Conservation (phyloP, 2,888 invertebrate genomes). For the Tortricodes alternella region DNA sequence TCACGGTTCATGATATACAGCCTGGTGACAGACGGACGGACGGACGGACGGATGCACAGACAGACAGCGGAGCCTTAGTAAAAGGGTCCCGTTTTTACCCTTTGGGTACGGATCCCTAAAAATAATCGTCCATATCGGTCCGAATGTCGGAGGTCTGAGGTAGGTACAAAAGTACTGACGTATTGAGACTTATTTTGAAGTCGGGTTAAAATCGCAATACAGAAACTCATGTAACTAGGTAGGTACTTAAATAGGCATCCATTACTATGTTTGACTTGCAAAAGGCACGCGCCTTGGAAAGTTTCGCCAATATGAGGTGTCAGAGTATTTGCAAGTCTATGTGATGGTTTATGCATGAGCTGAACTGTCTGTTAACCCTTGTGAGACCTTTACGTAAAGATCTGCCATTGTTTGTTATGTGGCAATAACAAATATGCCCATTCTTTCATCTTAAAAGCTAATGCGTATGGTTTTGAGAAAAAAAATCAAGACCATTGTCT, state of each 20-base stretch:
- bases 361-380: constrained; percentile 7
- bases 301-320: not conserved
- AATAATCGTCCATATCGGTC: too few relatives aligned
- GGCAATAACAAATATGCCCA: not conserved
- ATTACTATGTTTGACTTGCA: not conserved
- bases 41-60: too few relatives aligned
- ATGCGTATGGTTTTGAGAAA: too few relatives aligned
- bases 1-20: too few relatives aligned
- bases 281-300: not conserved
- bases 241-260: not conserved
- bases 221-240: not conserved
- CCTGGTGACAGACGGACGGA: too few relatives aligned
- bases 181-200: too few relatives aligned
- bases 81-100: too few relatives aligned
- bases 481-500: too few relatives aligned
- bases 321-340: constrained; percentile 26
- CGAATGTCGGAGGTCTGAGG: too few relatives aligned
- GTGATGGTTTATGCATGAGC: constrained; percentile 20
- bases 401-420: not conserved
- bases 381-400: constrained; percentile 3
- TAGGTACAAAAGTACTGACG: too few relatives aligned
- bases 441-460: not conserved
- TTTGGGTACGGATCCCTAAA: too few relatives aligned
- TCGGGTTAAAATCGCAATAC: not conserved
- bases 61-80: too few relatives aligned